A percentile compares a stretch with the other conserved stretches of the same genome.
phyloP scores from a whole-genome alignment of 2,797 vertebrate genomes.

The Malurus splendens region DNA sequence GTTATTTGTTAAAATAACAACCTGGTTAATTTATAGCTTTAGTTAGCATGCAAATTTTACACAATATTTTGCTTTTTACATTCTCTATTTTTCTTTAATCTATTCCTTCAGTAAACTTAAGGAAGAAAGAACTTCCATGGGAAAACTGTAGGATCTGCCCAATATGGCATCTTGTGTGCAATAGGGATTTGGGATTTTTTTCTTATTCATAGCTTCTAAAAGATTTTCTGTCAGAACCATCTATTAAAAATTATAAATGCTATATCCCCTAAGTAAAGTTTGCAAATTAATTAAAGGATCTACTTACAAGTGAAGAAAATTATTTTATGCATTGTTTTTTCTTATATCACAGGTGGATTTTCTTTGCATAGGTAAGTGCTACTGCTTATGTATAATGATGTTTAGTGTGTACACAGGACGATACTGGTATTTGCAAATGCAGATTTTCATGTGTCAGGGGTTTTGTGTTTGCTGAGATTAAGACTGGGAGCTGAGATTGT shows the following conservation, averaged over 20 bases:
- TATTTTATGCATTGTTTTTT: not conserved
- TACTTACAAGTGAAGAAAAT: not conserved
- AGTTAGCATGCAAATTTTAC: not conserved
- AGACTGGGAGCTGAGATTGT: not conserved
- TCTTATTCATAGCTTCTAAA: not conserved
- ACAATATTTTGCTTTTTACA: not conserved
- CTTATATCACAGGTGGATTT: not conserved
- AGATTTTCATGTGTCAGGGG: not conserved
- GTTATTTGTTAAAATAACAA: not conserved
- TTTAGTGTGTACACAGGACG: not conserved
- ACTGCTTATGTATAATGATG: not conserved
- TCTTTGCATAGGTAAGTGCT: not conserved
- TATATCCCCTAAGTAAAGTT: not conserved
- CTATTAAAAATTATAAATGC: not conserved
- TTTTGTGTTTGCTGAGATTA: not conserved
- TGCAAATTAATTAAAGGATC: not conserved
- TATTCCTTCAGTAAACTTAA: not conserved
- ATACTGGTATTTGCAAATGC: not conserved
- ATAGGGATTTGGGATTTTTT: not conserved
- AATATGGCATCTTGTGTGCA: not conserved
- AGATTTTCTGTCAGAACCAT: not conserved
- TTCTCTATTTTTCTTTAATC: not conserved
- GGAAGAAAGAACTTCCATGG: not conserved
- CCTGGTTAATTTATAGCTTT: not conserved
- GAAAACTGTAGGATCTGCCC: not conserved